Percentiles rank a stretch among this genome's conserved stretches.
These are phyloP conservation scores for Oryzaephilus surinamensis DNA, from an alignment of 1,140 invertebrate species.

Conservation along the genomic window DNA sequence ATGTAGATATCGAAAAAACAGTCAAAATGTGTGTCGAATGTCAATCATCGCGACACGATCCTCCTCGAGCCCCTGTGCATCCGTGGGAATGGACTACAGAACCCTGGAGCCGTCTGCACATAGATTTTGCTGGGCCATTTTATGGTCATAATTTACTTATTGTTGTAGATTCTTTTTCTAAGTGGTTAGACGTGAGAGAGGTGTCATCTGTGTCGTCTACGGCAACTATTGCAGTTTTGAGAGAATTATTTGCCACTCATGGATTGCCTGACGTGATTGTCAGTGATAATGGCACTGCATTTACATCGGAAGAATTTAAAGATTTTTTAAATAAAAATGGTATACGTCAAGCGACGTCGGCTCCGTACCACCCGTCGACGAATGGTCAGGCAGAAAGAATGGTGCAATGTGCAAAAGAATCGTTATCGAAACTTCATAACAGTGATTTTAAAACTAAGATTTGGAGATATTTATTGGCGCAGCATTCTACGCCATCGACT, in stretches of 20 bases:
- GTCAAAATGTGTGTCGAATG: not conserved
- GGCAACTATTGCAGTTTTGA: constrained; percentile 19
- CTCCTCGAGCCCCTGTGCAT: constrained; percentile 15
- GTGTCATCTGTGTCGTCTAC: constrained; percentile 7
- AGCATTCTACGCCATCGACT: constrained; percentile 2
- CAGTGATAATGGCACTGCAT: constrained; percentile 33
- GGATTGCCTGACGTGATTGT: constrained; percentile 32
- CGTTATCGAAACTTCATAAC: not conserved
- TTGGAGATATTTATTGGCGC: not conserved
- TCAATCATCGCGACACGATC: constrained; percentile 5
- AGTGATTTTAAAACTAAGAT: not conserved
- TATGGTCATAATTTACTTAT: constrained; percentile 32
- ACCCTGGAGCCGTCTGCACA: constrained; percentile 39
- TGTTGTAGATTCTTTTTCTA: too few relatives aligned
- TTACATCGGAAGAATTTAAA: constrained; percentile 33
- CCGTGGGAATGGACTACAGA: constrained; percentile 29
- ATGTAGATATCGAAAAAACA: constrained; percentile 34
- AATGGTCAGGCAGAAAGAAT: constrained; percentile 30
- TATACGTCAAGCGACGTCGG: constrained; percentile 22
- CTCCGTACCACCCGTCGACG: constrained; percentile 27
- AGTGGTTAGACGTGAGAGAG: constrained; percentile 31
- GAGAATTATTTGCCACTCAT: constrained; percentile 25
- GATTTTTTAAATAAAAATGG: constrained; percentile 28
- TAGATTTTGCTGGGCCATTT: constrained; percentile 41
- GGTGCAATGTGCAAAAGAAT: constrained; percentile 23